Evolutionary conservation across 2,888 invertebrate species (phyloP).

Genomic region (Drosophila setosimentum): DNA sequence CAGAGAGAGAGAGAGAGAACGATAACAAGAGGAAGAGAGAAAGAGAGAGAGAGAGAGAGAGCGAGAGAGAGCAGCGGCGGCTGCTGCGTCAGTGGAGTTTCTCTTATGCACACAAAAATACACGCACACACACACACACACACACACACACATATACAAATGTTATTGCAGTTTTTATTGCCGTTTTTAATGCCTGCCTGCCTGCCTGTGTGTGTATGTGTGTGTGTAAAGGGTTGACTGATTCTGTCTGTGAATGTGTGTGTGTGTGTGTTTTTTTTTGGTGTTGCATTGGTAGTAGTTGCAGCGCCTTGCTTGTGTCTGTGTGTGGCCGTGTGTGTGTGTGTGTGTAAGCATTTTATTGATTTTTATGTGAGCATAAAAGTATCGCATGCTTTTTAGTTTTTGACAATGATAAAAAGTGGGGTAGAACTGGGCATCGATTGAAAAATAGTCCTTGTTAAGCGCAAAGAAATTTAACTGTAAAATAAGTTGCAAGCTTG

Average conservation of each 20-base stretch:
- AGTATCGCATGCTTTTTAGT: constrained; percentile 47
- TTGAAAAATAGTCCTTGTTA: not conserved
- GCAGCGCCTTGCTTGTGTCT: constrained; percentile 19
- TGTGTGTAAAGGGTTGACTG: constrained; percentile 58
- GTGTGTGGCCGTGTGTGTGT: constrained; percentile 19
- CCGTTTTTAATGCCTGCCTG: constrained; percentile 33
- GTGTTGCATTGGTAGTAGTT: constrained; percentile 50
- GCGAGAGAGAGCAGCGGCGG: constrained; percentile 48
- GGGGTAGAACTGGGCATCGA: constrained; percentile 12
- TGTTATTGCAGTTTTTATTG: constrained; percentile 63
- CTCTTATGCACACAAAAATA: constrained; percentile 48
- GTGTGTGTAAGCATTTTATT: constrained; percentile 56
- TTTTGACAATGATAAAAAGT: constrained; percentile 47
- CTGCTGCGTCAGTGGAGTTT: constrained; percentile 59
- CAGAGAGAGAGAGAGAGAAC: constrained; percentile 12
- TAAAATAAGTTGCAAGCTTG: constrained; percentile 30
- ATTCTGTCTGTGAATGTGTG: constrained; percentile 31
- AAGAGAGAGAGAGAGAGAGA: constrained; percentile 11
- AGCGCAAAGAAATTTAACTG: constrained; percentile 12
- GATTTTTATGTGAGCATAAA: constrained; percentile 61
- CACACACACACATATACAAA: constrained; percentile 27
- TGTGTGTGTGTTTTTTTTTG: constrained; percentile 16
- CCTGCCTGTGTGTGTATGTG: constrained; percentile 8
- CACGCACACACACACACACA: constrained; percentile 21
- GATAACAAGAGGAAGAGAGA: constrained; percentile 1